Percentiles rank a stretch among this genome's conserved stretches.
phyloP scores from a whole-genome alignment of 2,797 vertebrate genomes.

The Gymnoscopelus microlampas region DNA sequence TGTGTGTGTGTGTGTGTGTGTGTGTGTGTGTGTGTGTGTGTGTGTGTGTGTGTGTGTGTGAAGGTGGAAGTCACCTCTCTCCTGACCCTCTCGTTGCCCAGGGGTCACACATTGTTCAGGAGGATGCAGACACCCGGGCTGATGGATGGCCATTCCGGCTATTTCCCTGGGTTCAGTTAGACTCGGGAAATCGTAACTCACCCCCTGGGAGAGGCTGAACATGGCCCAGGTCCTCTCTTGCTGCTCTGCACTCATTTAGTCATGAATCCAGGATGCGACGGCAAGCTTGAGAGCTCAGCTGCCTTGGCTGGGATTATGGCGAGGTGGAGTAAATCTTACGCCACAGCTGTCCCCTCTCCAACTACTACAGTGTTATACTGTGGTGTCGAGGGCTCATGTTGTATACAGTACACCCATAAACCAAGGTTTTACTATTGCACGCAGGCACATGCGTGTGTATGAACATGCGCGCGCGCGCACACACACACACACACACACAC shows the following conservation, averaged over 20 bases:
- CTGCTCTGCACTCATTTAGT: slow-evolving; percentile 36
- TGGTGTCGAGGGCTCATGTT: slow-evolving; percentile 12
- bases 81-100: slow-evolving; percentile 68
- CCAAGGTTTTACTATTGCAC: slow-evolving; percentile 24
- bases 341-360: slow-evolving; percentile 58
- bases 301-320: slow-evolving; percentile 38
- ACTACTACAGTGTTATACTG: slow-evolving; percentile 22
- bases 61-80: slow-evolving; percentile 73
- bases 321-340: slow-evolving; percentile 62
- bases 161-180: slow-evolving; percentile 66
- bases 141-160: slow-evolving; percentile 72
- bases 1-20: neutral
- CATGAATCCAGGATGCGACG: slow-evolving; percentile 59
- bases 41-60: slow-evolving; percentile 21
- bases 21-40: neutral
- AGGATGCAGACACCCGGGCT: slow-evolving; percentile 74
- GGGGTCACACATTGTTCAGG: slow-evolving; percentile 79
- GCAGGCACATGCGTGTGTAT: too few species aligned
- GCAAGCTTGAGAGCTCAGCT: slow-evolving; percentile 60
- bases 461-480: slow-evolving; percentile 1
- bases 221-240: slow-evolving; percentile 41
- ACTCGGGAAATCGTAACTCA: slow-evolving; percentile 78
- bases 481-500: slow-evolving; percentile 8
- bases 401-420: slow-evolving; percentile 45
- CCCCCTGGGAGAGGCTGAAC: slow-evolving; percentile 56